Conservation (phyloP, 2,113 vertebrate species). For the Phycodurus eques region DNA sequence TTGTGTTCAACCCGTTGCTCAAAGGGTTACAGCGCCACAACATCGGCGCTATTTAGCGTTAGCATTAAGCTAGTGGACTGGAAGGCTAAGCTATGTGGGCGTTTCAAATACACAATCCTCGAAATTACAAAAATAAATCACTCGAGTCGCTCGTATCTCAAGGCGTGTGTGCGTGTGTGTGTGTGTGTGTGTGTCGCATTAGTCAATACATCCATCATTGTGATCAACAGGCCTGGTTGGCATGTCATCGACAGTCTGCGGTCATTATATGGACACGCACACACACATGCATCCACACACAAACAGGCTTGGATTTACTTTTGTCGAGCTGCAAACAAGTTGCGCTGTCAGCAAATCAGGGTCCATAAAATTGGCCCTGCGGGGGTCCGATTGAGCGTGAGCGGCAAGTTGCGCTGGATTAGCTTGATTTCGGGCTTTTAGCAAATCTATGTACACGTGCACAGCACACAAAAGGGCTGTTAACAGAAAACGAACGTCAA, state of each 20-base stretch:
- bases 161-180: too few species aligned
- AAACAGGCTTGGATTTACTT: background rate
- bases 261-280: background rate
- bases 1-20: too few species aligned
- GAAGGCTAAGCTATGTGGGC: too few species aligned
- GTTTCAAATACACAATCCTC: background rate
- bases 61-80: background rate
- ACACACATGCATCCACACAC: background rate
- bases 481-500: background rate
- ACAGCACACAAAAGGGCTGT: slow-evolving; percentile 7
- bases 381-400: slow-evolving; percentile 33
- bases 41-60: background rate
- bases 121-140: too few species aligned
- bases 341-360: slow-evolving; percentile 41
- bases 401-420: slow-evolving; percentile 22
- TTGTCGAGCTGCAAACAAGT: slow-evolving; percentile 16
- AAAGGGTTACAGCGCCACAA: too few species aligned
- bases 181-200: background rate
- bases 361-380: slow-evolving; percentile 32
- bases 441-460: slow-evolving; percentile 25
- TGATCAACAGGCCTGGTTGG: slow-evolving; percentile 23
- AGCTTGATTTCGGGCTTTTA: slow-evolving; percentile 24
- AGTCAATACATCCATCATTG: slow-evolving; percentile 42
- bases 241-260: slow-evolving; percentile 43
- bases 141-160: too few species aligned